Evolutionary conservation across 2,113 vertebrate genomes (phyloP).

Genomic region (Plecturocebus donacophilus): DNA sequence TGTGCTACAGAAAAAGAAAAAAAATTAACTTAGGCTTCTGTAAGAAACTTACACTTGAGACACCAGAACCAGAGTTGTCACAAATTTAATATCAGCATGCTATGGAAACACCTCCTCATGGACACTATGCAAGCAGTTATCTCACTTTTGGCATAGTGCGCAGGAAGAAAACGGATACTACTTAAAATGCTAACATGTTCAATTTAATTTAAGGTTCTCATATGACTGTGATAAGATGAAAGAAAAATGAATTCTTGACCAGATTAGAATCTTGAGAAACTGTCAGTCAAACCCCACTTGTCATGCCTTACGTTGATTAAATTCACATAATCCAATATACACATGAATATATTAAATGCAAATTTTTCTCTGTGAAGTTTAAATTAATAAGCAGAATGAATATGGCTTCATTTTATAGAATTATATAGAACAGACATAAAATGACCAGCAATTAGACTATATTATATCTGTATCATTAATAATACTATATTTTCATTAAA

Average conservation of each 20-base stretch:
- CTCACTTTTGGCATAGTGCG: neutral
- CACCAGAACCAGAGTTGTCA: neutral
- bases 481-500: slow-evolving; percentile 69
- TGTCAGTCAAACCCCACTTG: slow-evolving; percentile 60
- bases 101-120: neutral
- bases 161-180: neutral
- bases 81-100: neutral
- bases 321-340: slow-evolving; percentile 51
- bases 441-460: slow-evolving; percentile 30
- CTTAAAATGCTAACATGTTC: slow-evolving; percentile 52
- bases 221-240: slow-evolving; percentile 56
- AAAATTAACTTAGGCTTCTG: neutral
- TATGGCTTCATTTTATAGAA: slow-evolving; percentile 39
- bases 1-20: neutral
- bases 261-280: slow-evolving; percentile 61
- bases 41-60: neutral
- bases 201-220: slow-evolving; percentile 48
- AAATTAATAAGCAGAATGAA: slow-evolving; percentile 60
- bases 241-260: slow-evolving; percentile 53
- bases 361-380: slow-evolving; percentile 40
- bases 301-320: slow-evolving; percentile 44
- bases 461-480: slow-evolving; percentile 53
- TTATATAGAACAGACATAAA: slow-evolving; percentile 39
- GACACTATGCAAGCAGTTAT: neutral
- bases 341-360: slow-evolving; percentile 37